Evolutionary conservation across 2,888 invertebrate species (phyloP).

Genomic region (Apamea sordens): DNA sequence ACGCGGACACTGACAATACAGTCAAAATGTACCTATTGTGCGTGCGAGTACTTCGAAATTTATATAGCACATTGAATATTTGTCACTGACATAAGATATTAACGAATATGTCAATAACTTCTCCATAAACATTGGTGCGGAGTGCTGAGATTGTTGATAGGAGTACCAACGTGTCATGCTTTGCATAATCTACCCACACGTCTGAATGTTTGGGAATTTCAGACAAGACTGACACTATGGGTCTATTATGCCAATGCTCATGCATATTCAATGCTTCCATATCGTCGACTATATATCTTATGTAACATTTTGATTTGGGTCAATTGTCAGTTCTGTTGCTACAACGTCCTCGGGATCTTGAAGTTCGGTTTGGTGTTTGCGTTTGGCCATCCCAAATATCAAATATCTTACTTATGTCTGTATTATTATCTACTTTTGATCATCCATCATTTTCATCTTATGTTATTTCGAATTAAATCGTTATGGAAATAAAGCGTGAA

Average conservation of each 20-base stretch:
- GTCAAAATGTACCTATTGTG: not conserved
- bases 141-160: constrained; percentile 49
- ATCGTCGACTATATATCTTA: not conserved
- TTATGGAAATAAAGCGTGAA: not conserved
- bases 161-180: constrained; percentile 37
- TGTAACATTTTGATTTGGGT: constrained; percentile 4
- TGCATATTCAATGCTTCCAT: constrained; percentile 29
- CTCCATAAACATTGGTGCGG: constrained; percentile 33
- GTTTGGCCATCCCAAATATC: not conserved
- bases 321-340: not conserved
- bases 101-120: constrained; percentile 22
- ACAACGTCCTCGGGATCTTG: not conserved
- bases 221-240: constrained; percentile 16
- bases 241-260: constrained; percentile 12
- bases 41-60: constrained; percentile 5
- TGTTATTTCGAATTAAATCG: not conserved
- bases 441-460: not conserved
- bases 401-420: not conserved
- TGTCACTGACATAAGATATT: constrained; percentile 8
- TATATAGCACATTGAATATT: constrained; percentile 14
- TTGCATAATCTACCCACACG: constrained; percentile 54
- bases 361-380: not conserved
- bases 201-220: constrained; percentile 23
- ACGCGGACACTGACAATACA: constrained; percentile 5
- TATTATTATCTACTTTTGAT: not conserved